phyloP scores from a whole-genome alignment of 1,140 invertebrate species.

The Orchestia grillus region DNA sequence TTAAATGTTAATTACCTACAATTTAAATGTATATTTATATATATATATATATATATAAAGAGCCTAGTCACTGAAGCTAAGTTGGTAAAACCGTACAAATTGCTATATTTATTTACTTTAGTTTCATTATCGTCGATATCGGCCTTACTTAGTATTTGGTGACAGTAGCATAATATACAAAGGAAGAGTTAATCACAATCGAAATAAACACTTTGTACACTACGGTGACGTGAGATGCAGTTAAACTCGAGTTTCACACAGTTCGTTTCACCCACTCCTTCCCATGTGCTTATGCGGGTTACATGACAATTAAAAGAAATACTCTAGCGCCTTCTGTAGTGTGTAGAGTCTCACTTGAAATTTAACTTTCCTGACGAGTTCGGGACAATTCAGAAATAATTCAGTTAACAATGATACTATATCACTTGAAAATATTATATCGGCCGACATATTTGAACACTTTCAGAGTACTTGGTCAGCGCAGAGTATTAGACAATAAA shows the following conservation, averaged over 20 bases:
- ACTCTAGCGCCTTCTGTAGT: not conserved
- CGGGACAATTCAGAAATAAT: too few species aligned
- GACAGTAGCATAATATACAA: slow-evolving; percentile 35
- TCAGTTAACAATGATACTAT: not conserved
- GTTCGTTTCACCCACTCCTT: not conserved
- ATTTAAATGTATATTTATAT: not conserved
- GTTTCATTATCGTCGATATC: not conserved
- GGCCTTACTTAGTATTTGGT: slow-evolving; percentile 41
- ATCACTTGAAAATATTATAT: not conserved
- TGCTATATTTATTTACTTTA: not conserved
- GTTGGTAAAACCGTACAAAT: not conserved
- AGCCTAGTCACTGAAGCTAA: not conserved
- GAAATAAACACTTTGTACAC: slow-evolving; percentile 27
- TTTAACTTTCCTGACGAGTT: too few species aligned
- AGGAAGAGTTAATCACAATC: not conserved
- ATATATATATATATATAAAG: not conserved
- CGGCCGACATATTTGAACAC: not conserved
- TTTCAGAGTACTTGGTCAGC: not conserved
- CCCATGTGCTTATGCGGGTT: not conserved
- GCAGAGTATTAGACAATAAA: not conserved
- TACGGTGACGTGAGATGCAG: not conserved
- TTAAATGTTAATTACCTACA: not conserved
- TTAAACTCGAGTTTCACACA: not conserved
- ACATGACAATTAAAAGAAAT: too few species aligned
- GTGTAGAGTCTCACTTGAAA: not conserved